Evolutionary conservation across 1,140 invertebrate genomes (phyloP), one percentile per base, ranked within the genome.

Genomic region (Matsumurasca onukii): DNA sequence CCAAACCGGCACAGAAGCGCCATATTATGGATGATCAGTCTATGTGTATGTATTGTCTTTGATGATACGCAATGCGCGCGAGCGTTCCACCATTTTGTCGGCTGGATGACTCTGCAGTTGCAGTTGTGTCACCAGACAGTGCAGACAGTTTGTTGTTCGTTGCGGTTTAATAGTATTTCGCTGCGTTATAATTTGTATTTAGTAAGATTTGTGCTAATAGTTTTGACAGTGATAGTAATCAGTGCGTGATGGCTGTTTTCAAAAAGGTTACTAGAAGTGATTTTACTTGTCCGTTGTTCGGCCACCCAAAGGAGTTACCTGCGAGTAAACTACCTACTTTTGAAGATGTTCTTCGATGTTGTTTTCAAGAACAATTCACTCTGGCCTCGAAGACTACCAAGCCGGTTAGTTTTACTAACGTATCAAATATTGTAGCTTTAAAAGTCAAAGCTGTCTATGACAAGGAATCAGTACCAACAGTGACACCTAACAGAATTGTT

Each of bases 401-500:
- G 59, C 20, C 59, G 3, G 59, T 62, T 27, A 62, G 59, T 62
- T 62, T 62, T 30, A 27, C 52, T 62, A 2, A 62, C 25, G 9
- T 62, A 22, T 62, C 59, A 29, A 62, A 62, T 27, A 24, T 62
- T 62, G 59, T 62, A 3, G 59, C 20, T 12, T 9, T 29, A 55
- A 15, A 55, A 55, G 52, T 55, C 5, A 55, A 55, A 55, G 52
- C 52, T 9, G 52, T 55, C 15, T 55, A 13, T 61, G 57, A n/a
- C 13, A 61, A 61, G 13, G 57, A 22, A 12, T 61, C 24, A 27
- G 20, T 25, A 64, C 20, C 27, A 31, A 29, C n/a, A 64, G n/a
- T 62, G 13, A 62, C 59, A 20, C 59, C 27, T 62, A 27, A 62
- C 17, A 62, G 59, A 62, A 62, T 29, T 30, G 59, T 62, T 62